phyloP scores from a whole-genome alignment of 2,888 invertebrate genomes.

The Lydus trimaculatus region DNA sequence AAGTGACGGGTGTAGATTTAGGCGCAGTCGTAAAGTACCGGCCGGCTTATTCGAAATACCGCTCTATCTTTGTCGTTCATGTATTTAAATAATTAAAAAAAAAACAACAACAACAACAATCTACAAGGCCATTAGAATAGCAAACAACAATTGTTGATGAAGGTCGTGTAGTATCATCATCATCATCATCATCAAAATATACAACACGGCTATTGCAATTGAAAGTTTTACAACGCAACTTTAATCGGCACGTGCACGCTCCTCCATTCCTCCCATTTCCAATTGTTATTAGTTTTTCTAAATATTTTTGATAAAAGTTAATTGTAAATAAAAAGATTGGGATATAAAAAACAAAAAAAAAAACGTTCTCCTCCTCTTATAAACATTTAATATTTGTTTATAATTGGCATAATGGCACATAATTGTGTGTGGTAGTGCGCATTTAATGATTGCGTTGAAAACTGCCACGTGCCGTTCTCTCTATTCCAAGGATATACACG shows the following conservation, averaged over 20 bases:
- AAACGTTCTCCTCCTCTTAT: too few species aligned
- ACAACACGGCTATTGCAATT: neutral
- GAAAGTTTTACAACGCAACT: neutral
- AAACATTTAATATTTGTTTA: neutral
- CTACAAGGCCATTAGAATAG: neutral
- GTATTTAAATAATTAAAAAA: neutral
- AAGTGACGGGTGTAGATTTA: neutral
- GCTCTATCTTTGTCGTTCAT: neutral
- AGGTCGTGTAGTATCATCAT: neutral
- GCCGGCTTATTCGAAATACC: neutral
- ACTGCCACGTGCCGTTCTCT: neutral
- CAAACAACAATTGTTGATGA: neutral
- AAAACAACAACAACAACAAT: neutral
- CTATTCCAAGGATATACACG: neutral
- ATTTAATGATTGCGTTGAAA: neutral
- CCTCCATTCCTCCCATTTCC: neutral
- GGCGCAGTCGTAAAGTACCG: neutral
- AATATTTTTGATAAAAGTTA: too few species aligned
- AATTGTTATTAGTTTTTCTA: too few species aligned
- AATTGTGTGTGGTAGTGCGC: too few species aligned
- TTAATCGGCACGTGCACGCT: neutral
- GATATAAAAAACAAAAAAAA: too few species aligned
- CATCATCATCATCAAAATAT: neutral
- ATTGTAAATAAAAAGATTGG: too few species aligned
- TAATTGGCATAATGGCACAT: neutral